Conservation (phyloP, 1,140 invertebrate genomes). For the Cardiocondyla obscurior region DNA sequence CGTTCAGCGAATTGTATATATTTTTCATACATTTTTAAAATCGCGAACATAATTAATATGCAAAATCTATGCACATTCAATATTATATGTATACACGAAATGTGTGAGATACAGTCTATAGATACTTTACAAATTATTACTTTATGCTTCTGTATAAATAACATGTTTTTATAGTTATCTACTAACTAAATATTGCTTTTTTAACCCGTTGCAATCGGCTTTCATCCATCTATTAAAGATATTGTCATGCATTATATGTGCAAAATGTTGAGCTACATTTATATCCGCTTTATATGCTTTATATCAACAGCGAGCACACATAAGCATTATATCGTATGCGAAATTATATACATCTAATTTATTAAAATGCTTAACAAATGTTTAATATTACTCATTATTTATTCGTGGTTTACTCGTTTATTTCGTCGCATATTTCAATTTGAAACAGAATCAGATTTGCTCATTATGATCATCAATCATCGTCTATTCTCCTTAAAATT, state of each 20-base stretch:
- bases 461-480: background rate
- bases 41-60: background rate
- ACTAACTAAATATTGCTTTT: conserved; percentile 27
- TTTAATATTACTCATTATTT: conserved; percentile 8
- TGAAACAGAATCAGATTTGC: background rate
- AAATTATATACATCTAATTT: background rate
- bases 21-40: background rate
- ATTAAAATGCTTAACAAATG: background rate
- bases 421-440: background rate
- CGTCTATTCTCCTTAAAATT: background rate
- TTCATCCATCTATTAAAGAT: background rate
- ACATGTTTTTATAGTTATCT: background rate
- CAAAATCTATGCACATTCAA: no score
- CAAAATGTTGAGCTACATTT: background rate
- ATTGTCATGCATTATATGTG: background rate
- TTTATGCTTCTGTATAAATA: conserved; percentile 15
- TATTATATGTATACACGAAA: background rate
- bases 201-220: conserved; percentile 14
- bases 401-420: background rate
- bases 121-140: conserved; percentile 20
- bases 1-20: background rate
- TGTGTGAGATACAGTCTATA: conserved; percentile 4
- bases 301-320: conserved; percentile 41
- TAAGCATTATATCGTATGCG: conserved; percentile 3
- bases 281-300: conserved; percentile 48